Percentiles rank a stretch among this genome's conserved stretches.
These are phyloP conservation scores for Ophiothrix spiculata DNA, from an alignment of 35 echinoderm and acorn worm genomes.

Conservation along the genomic window DNA sequence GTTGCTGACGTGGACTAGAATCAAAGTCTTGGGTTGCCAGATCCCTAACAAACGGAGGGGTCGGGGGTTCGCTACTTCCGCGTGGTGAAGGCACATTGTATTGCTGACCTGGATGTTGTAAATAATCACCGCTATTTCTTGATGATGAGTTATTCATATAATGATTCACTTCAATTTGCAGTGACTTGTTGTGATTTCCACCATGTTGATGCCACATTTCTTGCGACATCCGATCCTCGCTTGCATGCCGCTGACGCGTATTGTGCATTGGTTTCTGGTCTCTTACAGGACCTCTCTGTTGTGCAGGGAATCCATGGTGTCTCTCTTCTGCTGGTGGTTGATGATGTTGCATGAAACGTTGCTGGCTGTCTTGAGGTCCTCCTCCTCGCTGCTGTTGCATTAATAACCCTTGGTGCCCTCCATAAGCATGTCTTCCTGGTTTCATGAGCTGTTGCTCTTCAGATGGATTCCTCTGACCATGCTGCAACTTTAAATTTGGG, in stretches of 20 bases:
- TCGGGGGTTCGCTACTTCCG: neutral
- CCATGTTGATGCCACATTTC: neutral
- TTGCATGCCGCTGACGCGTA: neutral
- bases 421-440: too few relatives aligned
- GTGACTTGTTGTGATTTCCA: neutral
- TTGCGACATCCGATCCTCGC: neutral
- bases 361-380: neutral
- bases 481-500: too few relatives aligned
- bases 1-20: neutral
- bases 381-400: constrained; percentile 17
- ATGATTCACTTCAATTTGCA: neutral
- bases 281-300: too few relatives aligned
- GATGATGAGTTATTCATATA: neutral
- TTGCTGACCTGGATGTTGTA: neutral
- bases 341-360: neutral
- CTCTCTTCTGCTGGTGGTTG: too few relatives aligned
- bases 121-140: neutral
- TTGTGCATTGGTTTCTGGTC: too few relatives aligned
- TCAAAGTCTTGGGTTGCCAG: neutral
- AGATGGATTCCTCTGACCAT: too few relatives aligned
- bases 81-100: neutral
- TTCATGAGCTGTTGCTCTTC: too few relatives aligned
- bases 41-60: neutral
- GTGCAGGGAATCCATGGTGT: too few relatives aligned
- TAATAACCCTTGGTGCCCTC: neutral